Conservation (phyloP, 2,797 vertebrate species). For the Menidia menidia region DNA sequence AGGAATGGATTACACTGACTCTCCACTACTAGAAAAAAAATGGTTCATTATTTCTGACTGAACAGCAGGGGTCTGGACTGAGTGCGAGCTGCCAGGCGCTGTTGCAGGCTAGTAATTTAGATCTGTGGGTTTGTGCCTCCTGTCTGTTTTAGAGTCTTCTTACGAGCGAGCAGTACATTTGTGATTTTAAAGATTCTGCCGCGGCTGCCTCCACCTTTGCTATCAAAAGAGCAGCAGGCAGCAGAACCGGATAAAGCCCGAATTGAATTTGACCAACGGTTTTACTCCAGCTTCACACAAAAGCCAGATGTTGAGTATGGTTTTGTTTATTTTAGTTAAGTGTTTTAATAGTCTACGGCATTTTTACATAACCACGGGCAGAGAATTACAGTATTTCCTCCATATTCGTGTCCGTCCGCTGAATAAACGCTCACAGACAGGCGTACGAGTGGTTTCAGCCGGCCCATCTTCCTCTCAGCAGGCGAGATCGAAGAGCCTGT, state of each 20-base stretch:
- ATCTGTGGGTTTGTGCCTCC: slow-evolving; percentile 4
- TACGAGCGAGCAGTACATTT: neutral
- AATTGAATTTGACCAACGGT: too few species aligned
- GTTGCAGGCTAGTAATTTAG: neutral
- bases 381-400: neutral
- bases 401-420: neutral
- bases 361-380: neutral
- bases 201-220: neutral
- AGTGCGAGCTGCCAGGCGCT: neutral
- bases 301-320: too few species aligned
- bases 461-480: slow-evolving; percentile 8
- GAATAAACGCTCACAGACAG: slow-evolving; percentile 7
- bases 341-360: neutral
- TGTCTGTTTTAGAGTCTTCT: neutral
- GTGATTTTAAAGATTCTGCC: neutral
- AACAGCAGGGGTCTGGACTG: neutral
- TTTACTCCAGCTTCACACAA: too few species aligned
- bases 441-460: neutral
- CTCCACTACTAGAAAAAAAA: neutral
- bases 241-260: neutral
- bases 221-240: neutral
- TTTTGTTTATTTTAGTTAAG: neutral
- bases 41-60: slow-evolving; percentile 1
- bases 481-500: neutral
- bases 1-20: neutral